Conservation (phyloP, 1,140 invertebrate species). For the Solenopsis fugax region DNA sequence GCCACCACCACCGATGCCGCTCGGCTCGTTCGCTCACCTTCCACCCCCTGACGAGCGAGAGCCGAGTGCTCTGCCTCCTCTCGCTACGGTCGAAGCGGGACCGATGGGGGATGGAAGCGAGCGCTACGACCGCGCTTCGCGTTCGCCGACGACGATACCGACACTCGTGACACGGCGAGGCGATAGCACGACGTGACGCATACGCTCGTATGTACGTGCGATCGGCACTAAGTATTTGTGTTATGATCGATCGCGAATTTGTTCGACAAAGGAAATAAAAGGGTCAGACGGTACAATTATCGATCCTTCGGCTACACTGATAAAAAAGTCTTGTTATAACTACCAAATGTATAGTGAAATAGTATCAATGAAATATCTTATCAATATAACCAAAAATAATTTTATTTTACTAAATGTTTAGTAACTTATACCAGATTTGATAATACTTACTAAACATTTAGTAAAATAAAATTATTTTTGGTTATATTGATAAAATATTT, state of each 20-base stretch:
- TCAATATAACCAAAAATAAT: no score
- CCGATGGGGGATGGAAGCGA: slow-evolving; percentile 17
- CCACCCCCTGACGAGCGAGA: slow-evolving; percentile 64
- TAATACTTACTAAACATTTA: no score
- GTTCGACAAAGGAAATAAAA: background rate
- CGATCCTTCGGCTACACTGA: background rate
- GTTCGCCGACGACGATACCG: slow-evolving; percentile 41
- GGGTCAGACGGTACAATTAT: background rate
- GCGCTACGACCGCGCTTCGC: background rate
- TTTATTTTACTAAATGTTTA: no score
- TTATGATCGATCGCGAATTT: slow-evolving; percentile 29
- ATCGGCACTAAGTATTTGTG: slow-evolving; percentile 63
- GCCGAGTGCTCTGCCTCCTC: slow-evolving; percentile 39
- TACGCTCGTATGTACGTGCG: slow-evolving; percentile 67
- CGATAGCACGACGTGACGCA: slow-evolving; percentile 69
- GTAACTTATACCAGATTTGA: no score
- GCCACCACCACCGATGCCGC: slow-evolving; percentile 66
- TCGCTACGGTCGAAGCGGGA: slow-evolving; percentile 24
- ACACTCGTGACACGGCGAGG: slow-evolving; percentile 70
- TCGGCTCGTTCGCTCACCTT: slow-evolving; percentile 59
- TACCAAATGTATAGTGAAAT: no score
- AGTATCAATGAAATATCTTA: no score
- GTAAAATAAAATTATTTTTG: no score
- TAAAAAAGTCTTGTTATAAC: no score
- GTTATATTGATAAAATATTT: no score